Evolutionary conservation across 2,113 vertebrate species (phyloP).

Genomic region (Larimichthys polyactis): DNA sequence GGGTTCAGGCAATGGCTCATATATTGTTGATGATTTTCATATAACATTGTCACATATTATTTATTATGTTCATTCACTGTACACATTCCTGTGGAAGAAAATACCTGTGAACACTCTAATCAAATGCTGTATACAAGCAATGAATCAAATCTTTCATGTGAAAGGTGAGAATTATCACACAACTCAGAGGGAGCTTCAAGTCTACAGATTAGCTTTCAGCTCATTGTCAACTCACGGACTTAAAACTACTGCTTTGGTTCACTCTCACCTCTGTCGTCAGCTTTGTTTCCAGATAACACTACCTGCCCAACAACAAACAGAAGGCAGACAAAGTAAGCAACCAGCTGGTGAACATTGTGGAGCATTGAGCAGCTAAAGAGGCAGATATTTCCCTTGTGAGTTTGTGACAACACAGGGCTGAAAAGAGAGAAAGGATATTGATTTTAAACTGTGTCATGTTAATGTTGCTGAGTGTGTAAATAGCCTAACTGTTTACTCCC

Average conservation of each 20-base stretch:
- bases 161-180: neutral
- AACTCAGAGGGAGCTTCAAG: neutral
- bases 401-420: neutral
- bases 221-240: neutral
- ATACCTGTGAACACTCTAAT: neutral
- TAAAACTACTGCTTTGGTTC: neutral
- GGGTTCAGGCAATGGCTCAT: neutral
- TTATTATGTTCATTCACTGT: neutral
- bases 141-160: neutral
- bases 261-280: neutral
- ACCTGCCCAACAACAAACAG: neutral
- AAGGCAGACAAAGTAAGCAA: neutral
- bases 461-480: neutral
- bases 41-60: neutral
- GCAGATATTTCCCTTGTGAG: neutral
- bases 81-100: neutral
- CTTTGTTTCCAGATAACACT: neutral
- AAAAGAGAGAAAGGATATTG: neutral
- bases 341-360: neutral
- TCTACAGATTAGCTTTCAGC: neutral
- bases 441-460: neutral
- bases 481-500: neutral
- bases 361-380: neutral
- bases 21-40: neutral
- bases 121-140: neutral